Conservation (phyloP, 1,140 invertebrate species). For the Sminthurides bifidus region DNA sequence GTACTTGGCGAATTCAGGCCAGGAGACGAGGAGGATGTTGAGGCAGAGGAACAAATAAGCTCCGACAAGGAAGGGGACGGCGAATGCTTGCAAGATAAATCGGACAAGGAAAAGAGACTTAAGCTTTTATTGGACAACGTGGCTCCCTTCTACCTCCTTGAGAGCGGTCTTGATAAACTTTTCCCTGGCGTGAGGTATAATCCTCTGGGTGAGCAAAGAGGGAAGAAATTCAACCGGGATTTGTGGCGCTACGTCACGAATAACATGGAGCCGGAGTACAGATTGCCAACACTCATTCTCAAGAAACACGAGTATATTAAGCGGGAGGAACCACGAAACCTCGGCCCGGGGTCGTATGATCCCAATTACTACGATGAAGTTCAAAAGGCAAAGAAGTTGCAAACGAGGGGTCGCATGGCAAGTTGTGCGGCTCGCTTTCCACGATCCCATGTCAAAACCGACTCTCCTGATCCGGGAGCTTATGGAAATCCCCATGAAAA, state of each 20-base stretch:
- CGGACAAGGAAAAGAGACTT: background rate
- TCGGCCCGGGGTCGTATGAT: constrained; percentile 14
- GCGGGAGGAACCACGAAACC: constrained; percentile 6
- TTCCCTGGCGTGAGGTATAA: background rate
- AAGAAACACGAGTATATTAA: constrained; percentile 6
- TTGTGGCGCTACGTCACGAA: constrained; percentile 9
- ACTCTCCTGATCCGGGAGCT: constrained; percentile 9
- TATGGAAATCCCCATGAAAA: constrained; percentile 10
- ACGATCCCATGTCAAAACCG: background rate
- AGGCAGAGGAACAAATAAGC: background rate
- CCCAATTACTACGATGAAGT: constrained; percentile 1
- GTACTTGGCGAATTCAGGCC: no score
- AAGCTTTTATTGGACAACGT: constrained; percentile 1
- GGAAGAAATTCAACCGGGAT: background rate
- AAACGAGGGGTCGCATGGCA: background rate
- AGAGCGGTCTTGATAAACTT: no score
- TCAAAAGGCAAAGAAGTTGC: background rate
- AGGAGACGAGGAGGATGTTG: background rate
- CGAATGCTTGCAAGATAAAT: background rate
- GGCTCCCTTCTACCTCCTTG: background rate
- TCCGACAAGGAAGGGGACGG: background rate
- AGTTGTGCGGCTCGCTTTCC: constrained; percentile 4
- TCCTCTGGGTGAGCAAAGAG: background rate
- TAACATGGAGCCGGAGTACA: constrained; percentile 12
- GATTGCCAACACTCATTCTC: constrained; percentile 16